phyloP scores from a whole-genome alignment of 1,140 invertebrate species.

The Trinorchestia longiramus region DNA sequence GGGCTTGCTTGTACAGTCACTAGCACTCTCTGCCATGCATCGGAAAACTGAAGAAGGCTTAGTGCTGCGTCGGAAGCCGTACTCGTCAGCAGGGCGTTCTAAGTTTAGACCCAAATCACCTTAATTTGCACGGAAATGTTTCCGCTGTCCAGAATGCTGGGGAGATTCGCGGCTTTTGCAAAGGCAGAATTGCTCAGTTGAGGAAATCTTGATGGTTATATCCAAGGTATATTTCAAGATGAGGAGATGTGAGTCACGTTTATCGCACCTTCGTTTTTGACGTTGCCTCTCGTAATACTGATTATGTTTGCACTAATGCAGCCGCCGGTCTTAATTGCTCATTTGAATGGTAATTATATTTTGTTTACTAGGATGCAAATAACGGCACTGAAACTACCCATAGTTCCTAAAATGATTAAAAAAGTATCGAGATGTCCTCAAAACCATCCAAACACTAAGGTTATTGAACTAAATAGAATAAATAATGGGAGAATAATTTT shows the following conservation, averaged over 20 bases:
- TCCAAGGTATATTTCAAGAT: not conserved
- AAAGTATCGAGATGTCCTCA: too few species aligned
- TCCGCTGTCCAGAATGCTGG: not conserved
- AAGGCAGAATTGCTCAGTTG: not conserved
- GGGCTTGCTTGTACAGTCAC: not conserved
- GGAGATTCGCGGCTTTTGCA: not conserved
- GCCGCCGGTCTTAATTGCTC: too few species aligned
- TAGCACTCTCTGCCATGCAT: too few species aligned
- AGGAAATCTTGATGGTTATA: not conserved
- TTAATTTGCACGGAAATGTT: slow-evolving; percentile 9
- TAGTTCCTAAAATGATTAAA: too few species aligned
- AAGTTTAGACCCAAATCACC: not conserved
- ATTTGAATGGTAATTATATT: too few species aligned
- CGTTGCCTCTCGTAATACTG: not conserved
- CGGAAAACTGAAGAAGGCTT: not conserved
- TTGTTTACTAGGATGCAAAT: too few species aligned
- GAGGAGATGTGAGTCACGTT: not conserved
- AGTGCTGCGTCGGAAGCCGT: not conserved
- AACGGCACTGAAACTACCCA: too few species aligned
- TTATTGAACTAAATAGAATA: too few species aligned
- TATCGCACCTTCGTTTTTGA: not conserved
- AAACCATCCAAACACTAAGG: too few species aligned
- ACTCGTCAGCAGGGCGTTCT: not conserved
- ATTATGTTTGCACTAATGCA: too few species aligned
- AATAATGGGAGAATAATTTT: too few species aligned